Base-by-base conservation (phyloP, 2,797 vertebrate species). In the Lagocephalus sceleratus region DNA sequence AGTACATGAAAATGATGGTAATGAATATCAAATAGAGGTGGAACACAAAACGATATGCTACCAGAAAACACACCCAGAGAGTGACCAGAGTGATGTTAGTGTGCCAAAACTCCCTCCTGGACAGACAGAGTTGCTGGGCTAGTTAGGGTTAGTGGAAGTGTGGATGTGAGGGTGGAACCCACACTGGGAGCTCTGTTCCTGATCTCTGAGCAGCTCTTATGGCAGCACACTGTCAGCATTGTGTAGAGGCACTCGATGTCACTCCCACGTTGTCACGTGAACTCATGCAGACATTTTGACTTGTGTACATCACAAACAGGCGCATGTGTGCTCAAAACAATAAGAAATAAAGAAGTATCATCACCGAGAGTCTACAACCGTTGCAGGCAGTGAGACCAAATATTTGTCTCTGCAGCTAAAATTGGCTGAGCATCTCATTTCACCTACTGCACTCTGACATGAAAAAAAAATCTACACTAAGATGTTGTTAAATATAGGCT, bases 181-280 rank as follows among this genome's bases (percentile, higher is more conserved):
- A 78, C 73, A 84, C 76, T 76, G 60, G 64, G 53, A 21, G 70
- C 55, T 68, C 61, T 83, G 69, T 85, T 66, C 75, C 7, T 54
- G 41, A 60, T 60, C 64, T 38, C 47, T 1, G 2, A 70, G 71
- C 70, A 60, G 58, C 63, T 78, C 64, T 54, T 50, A 64, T 84
- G 81, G 74, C n/a, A 77, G 55, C 54, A 47, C 76, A 82, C 56
- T 76, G 78, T 73, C 55, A 22, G 63, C 47, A 77, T 73, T 87
- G 82, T 85, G 51, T 71, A 56, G 32, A 39, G 59, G 62, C 66
- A 76, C 54, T 26, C 64, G 20, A 41, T 35, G 22, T 51, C 71
- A 47, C 72, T 65, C 69, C 61, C 66, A 50, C 73, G 26, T 7
- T 63, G 63, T 76, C 68, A 66, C 60, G 59, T 64, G 60, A 64